Base-by-base conservation (phyloP, 1,140 invertebrate species). In the Latrodectus geometricus region DNA sequence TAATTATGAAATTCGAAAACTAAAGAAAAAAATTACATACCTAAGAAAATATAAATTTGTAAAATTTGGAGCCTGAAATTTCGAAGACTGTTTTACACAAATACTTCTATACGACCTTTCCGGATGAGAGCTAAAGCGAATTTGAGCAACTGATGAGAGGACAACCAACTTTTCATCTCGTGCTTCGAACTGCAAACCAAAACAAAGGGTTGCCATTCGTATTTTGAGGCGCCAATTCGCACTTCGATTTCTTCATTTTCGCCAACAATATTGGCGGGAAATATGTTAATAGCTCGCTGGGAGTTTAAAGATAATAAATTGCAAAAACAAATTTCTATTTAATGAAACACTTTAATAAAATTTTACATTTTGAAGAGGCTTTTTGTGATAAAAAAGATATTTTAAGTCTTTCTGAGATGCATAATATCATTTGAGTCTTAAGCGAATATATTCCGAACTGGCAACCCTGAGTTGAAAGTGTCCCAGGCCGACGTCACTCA, bases 201-300 rank as follows among this genome's bases (percentile, higher is more conserved):
- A 80, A 80, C 66, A 80, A 70, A 70, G 66, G 78, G 78, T 80
- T 80, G 50, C 78, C n/a, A 70, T 14, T 68, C n/a, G 49, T 4
- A 54, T 17, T 9, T 0, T 0, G 54, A 8, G 4, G 0, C 76
- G 76, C 76, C 76, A 78, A 78, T 4, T 0, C 17, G 2, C 2
- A 17, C 8, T 61, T 2, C 2, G 3, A 5, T 56, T 9, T 14
- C 15, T 21, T n/a, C 0, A 7, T 49, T 50, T 7, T 50, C 61
- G 76, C 76, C 76, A 78, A 78, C 15, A 5, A 35, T 35, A 35
- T 35, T 66, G 0, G 8, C 65, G 17, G 15, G n/a, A 1, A n/a
- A 5, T 4, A n/a, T 56, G 52, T 11, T n/a, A 15, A 23, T 11
- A 11, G 4, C 12, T 7, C 1, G 20, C 2, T 4, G 11, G 11